These are phyloP conservation scores for Ophiodon elongatus DNA, from an alignment of 2,113 vertebrate genomes.

Conservation along the genomic window DNA sequence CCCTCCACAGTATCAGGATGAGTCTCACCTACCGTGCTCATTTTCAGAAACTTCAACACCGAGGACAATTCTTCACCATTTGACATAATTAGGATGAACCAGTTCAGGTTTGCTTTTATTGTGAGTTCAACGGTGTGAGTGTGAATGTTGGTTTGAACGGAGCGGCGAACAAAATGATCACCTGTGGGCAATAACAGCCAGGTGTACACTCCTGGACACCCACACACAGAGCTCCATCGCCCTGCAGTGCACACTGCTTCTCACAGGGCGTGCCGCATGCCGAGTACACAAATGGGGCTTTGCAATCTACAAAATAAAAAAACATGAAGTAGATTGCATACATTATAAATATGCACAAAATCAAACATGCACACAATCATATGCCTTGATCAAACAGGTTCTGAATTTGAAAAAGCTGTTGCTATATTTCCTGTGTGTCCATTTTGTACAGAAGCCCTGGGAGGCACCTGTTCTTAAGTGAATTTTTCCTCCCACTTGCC, in stretches of 20 bases:
- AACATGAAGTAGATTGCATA: background rate
- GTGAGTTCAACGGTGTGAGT: background rate
- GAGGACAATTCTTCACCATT: background rate
- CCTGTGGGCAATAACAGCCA: slow-evolving; percentile 92
- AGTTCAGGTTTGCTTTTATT: background rate
- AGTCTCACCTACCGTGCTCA: background rate
- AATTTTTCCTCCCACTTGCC: no score
- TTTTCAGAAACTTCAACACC: slow-evolving; percentile 1
- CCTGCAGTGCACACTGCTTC: slow-evolving; percentile 84
- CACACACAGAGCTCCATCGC: slow-evolving; percentile 73
- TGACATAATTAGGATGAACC: background rate
- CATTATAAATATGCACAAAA: background rate
- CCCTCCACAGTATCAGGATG: background rate
- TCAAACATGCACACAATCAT: background rate
- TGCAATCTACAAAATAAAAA: slow-evolving; percentile 69
- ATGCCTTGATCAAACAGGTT: no score
- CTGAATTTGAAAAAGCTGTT: background rate
- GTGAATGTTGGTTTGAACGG: background rate
- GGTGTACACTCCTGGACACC: slow-evolving; percentile 82
- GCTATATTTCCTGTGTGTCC: background rate
- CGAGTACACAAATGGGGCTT: slow-evolving; percentile 84
- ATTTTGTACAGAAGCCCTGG: background rate
- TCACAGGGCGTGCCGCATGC: slow-evolving; percentile 86
- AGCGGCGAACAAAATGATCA: slow-evolving; percentile 46
- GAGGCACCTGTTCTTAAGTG: no score